These are phyloP conservation scores for Aporrectodea caliginosa DNA, from an alignment of 1,140 invertebrate genomes.

Conservation along the genomic window DNA sequence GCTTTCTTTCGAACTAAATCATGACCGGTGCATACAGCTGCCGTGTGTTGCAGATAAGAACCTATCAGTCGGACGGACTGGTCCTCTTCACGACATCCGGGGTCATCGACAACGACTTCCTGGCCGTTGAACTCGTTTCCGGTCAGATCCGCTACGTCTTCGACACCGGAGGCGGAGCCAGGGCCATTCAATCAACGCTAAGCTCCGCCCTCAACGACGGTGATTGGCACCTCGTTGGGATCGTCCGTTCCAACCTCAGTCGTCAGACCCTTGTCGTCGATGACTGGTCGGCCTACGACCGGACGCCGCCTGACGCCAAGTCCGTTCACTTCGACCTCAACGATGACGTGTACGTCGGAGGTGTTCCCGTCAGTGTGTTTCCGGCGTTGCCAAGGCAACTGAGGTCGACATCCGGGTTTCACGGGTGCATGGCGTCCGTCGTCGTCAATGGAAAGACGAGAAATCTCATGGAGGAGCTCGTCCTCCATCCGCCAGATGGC, in stretches of 20 bases:
- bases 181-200: conserved; percentile 12
- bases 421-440: neutral
- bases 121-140: conserved; percentile 46
- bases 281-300: neutral
- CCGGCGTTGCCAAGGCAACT: neutral
- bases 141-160: conserved; percentile 50
- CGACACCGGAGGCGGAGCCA: conserved; percentile 47
- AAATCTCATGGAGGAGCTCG: neutral
- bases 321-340: conserved; percentile 16
- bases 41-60: neutral
- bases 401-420: conserved; percentile 10
- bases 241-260: neutral
- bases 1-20: no score
- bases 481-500: no score
- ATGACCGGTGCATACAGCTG: no score
- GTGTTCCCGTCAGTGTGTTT: neutral
- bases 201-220: conserved; percentile 4
- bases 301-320: neutral
- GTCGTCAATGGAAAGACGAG: neutral
- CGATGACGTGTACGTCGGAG: conserved; percentile 9
- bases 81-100: neutral
- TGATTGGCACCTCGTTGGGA: neutral
- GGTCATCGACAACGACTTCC: conserved; percentile 42
- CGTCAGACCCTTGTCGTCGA: neutral
- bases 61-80: neutral